Conservation (phyloP, 2,888 invertebrate species). For the Saturnia japonica region DNA sequence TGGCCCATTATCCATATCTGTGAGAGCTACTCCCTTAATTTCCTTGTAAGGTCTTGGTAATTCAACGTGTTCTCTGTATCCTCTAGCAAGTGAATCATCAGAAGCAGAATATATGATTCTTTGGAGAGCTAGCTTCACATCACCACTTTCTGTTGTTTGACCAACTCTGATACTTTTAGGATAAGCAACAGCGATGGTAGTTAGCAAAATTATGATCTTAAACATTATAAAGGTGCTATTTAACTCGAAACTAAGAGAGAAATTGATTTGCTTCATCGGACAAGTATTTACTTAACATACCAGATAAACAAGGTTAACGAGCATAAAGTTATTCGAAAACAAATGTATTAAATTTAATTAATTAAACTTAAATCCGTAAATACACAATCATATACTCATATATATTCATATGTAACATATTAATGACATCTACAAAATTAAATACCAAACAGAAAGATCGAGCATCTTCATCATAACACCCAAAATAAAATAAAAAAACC, state of each 20-base stretch:
- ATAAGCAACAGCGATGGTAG: neutral
- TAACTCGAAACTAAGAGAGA: neutral
- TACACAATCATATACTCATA: neutral
- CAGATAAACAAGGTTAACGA: neutral
- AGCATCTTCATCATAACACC: too few species aligned
- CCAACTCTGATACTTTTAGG: neutral
- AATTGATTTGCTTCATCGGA: neutral
- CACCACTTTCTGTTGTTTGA: neutral
- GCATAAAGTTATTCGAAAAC: neutral
- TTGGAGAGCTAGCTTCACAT: constrained; percentile 17
- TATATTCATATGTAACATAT: too few species aligned
- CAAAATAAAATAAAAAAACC: too few species aligned
- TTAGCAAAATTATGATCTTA: neutral
- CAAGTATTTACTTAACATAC: neutral
- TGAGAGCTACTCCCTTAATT: neutral
- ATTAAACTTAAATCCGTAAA: neutral
- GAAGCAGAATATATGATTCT: neutral
- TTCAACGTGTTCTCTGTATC: neutral
- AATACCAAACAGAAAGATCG: too few species aligned
- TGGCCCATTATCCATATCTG: constrained; percentile 1
- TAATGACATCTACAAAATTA: too few species aligned
- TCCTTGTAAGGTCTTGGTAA: neutral
- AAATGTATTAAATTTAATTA: neutral
- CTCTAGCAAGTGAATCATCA: neutral
- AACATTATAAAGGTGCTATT: neutral